Evolutionary conservation across 1,140 invertebrate genomes (phyloP).

Genomic region (Glossosoma conforme): DNA sequence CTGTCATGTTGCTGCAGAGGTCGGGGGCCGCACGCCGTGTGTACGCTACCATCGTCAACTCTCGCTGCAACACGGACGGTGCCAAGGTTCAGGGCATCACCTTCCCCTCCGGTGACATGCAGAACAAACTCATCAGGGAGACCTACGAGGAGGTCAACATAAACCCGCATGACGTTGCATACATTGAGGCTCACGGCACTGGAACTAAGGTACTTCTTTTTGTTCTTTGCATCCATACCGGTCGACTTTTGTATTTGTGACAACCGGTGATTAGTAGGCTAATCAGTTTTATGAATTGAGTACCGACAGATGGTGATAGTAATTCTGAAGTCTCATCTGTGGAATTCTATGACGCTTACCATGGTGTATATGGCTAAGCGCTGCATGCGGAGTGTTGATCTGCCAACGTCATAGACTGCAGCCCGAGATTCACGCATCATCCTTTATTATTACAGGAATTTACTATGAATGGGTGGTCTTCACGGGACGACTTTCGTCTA

Average conservation of each 20-base stretch:
- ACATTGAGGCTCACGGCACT: conserved; percentile 95
- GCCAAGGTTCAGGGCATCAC: conserved; percentile 87
- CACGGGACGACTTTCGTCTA: no score
- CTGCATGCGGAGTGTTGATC: no score
- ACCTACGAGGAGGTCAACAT: conserved; percentile 78
- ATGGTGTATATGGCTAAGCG: no score
- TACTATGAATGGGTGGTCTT: no score
- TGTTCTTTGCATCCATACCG: no score
- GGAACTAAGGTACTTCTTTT: conserved; percentile 83
- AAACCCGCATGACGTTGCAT: conserved; percentile 75
- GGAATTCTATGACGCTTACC: no score
- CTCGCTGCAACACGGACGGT: conserved; percentile 86
- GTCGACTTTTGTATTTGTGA: neutral
- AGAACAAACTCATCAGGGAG: conserved; percentile 79
- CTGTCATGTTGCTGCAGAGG: conserved; percentile 78
- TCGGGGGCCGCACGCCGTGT: conserved; percentile 66
- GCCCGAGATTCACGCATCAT: no score
- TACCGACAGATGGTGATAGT: no score
- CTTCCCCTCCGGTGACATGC: conserved; percentile 82
- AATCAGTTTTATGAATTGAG: neutral
- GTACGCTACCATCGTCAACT: conserved; percentile 82
- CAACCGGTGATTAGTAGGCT: neutral
- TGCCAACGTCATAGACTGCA: no score
- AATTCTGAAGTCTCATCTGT: no score
- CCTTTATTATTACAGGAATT: no score